phyloP scores from a whole-genome alignment of 2,113 vertebrate genomes.

The Xiphorhynchus elegans region DNA sequence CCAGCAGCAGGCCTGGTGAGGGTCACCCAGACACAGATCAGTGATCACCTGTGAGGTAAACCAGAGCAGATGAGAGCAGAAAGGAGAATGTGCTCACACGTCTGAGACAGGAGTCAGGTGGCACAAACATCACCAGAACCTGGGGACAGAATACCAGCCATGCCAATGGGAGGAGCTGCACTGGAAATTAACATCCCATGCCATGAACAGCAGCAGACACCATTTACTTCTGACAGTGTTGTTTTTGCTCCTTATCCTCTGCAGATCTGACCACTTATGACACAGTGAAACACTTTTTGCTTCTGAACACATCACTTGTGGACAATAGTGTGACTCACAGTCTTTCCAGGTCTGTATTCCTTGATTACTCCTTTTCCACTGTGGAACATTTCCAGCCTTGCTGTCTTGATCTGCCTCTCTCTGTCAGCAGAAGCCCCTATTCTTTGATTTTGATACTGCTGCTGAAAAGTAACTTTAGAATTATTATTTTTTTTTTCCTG shows the following conservation, averaged over 20 bases:
- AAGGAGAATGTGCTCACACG: background rate
- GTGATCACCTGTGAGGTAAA: background rate
- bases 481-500: background rate
- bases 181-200: background rate
- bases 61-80: background rate
- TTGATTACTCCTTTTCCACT: background rate
- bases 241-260: background rate
- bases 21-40: background rate
- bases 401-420: background rate
- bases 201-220: background rate
- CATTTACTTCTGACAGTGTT: background rate
- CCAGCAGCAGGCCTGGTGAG: background rate
- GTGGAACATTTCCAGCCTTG: background rate
- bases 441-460: background rate
- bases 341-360: constrained; percentile 70
- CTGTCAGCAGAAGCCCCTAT: background rate
- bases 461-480: background rate
- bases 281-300: constrained; percentile 84
- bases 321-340: constrained; percentile 84
- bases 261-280: constrained; percentile 87
- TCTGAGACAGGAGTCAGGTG: background rate
- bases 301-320: constrained; percentile 77
- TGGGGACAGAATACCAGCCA: background rate
- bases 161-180: background rate
- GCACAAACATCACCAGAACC: background rate